These are phyloP conservation scores for Ganaspis brasiliensis DNA, from an alignment of 2,888 invertebrate species.

Conservation along the genomic window DNA sequence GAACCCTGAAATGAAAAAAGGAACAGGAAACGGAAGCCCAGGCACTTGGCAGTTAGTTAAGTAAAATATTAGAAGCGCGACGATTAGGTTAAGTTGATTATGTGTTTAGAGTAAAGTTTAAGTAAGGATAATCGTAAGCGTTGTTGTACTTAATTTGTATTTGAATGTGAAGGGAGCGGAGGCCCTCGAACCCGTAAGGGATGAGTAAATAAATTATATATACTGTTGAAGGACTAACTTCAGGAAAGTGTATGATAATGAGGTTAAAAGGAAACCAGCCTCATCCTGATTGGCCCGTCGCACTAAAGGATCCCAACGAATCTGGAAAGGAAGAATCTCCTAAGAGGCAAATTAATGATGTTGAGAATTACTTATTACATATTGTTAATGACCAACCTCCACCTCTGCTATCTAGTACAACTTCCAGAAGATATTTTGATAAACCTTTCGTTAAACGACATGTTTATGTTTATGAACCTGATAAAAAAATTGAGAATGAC, in stretches of 20 bases:
- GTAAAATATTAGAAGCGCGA: no score
- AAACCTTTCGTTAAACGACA: constrained; percentile 65
- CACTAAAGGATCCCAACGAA: constrained; percentile 66
- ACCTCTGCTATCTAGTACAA: constrained; percentile 49
- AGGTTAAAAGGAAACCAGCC: constrained; percentile 71
- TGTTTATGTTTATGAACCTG: constrained; percentile 59
- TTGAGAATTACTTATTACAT: constrained; percentile 70
- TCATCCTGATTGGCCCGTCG: constrained; percentile 70
- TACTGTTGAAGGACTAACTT: constrained; percentile 57
- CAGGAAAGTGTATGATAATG: constrained; percentile 67
- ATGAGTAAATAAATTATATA: no score
- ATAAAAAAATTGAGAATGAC: constrained; percentile 64
- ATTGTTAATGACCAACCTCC: constrained; percentile 60
- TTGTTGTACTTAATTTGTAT: no score
- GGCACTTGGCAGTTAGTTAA: no score
- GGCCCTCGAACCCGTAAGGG: no score
- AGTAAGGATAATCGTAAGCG: no score
- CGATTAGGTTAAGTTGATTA: no score
- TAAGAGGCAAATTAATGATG: constrained; percentile 69
- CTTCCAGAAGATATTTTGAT: constrained; percentile 48
- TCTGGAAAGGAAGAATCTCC: constrained; percentile 64
- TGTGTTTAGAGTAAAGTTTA: no score
- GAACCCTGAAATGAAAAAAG: no score
- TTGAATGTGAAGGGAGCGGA: no score
- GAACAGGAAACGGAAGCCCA: no score